A percentile compares a stretch with the other conserved stretches of the same genome.
Evolutionary conservation across 2,113 vertebrate genomes (phyloP).

Genomic region (Phrynosoma blainvillii): DNA sequence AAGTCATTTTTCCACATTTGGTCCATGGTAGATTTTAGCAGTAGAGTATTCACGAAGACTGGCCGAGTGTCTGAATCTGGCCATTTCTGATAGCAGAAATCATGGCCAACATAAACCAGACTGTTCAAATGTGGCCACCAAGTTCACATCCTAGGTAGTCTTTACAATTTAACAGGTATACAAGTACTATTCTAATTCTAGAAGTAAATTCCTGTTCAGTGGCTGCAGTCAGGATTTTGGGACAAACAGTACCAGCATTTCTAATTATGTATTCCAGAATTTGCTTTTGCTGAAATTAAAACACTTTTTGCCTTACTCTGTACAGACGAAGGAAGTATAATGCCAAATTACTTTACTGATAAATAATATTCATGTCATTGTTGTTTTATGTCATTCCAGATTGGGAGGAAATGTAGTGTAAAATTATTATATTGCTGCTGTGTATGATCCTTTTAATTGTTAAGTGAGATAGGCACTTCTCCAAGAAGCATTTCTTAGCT

Average conservation of each 20-base stretch:
- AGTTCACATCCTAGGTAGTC: too few relatives aligned
- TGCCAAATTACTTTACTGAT: not conserved
- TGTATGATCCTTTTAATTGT: too few relatives aligned
- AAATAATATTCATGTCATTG: not conserved
- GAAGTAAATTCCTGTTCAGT: not conserved
- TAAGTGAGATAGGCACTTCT: too few relatives aligned
- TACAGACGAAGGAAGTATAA: not conserved
- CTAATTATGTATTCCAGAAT: not conserved
- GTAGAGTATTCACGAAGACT: too few relatives aligned
- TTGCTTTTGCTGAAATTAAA: not conserved
- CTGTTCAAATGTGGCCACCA: too few relatives aligned
- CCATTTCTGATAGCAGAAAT: not conserved
- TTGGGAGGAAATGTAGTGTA: not conserved
- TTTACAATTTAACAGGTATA: too few relatives aligned
- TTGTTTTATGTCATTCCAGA: not conserved
- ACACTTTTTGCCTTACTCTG: not conserved
- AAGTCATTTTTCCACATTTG: too few relatives aligned
- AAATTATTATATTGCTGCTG: too few relatives aligned
- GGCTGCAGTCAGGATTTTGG: not conserved
- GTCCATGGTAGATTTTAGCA: too few relatives aligned
- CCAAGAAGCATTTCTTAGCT: not conserved
- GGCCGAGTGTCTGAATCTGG: not conserved
- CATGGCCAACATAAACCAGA: too few relatives aligned
- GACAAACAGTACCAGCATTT: not conserved
- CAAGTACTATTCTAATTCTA: not conserved